A percentile compares a stretch with the other conserved stretches of the same genome.
Evolutionary conservation across 2,113 vertebrate genomes (phyloP).

Genomic region (Stigmatopora argus): DNA sequence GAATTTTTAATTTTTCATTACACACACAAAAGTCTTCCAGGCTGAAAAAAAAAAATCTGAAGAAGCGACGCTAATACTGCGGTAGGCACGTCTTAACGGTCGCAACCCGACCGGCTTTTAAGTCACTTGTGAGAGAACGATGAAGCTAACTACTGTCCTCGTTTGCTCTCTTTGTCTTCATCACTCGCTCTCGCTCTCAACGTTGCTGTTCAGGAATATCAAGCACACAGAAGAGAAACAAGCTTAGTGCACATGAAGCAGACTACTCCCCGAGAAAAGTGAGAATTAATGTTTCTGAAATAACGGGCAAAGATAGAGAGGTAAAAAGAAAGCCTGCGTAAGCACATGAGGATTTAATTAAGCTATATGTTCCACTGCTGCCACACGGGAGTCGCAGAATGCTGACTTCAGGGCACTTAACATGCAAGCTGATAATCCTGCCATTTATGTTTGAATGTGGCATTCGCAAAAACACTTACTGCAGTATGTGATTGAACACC

Average conservation of each 20-base stretch:
- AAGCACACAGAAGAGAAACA: conserved; percentile 20
- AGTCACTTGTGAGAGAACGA: neutral
- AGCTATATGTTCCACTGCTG: conserved; percentile 38
- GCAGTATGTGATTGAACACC: conserved; percentile 40
- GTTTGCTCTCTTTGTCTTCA: conserved; percentile 17
- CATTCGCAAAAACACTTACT: conserved; percentile 49
- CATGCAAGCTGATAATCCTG: conserved; percentile 34
- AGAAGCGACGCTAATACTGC: neutral
- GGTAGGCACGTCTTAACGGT: neutral
- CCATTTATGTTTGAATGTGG: conserved; percentile 39
- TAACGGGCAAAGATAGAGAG: conserved; percentile 19
- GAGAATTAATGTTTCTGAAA: conserved; percentile 32
- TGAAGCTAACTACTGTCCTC: neutral
- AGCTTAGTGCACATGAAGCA: neutral
- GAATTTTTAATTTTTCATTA: neutral
- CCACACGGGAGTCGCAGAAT: conserved; percentile 40
- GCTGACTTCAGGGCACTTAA: conserved; percentile 40
- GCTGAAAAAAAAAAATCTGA: neutral
- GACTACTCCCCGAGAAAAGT: conserved; percentile 11
- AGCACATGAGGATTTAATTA: conserved; percentile 43
- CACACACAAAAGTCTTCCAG: neutral
- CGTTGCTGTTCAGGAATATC: conserved; percentile 16
- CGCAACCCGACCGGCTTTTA: neutral
- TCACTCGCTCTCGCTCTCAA: conserved; percentile 2
- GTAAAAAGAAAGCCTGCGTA: conserved; percentile 23